These are phyloP conservation scores for Megathymus violae DNA, from an alignment of 1,140 invertebrate species.

Conservation along the genomic window DNA sequence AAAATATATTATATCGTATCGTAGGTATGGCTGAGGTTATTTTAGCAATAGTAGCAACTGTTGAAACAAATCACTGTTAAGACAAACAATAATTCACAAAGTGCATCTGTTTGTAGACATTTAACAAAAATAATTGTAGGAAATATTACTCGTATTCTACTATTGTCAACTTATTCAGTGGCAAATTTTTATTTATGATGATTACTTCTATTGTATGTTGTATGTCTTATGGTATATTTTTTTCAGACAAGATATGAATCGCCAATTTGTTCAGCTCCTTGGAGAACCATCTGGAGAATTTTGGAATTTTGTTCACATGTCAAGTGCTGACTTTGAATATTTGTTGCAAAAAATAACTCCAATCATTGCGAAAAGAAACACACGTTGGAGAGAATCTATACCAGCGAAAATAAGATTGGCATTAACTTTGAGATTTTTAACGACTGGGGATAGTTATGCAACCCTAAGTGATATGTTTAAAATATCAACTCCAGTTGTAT, in stretches of 20 bases:
- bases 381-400: slow-evolving; percentile 31
- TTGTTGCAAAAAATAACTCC: slow-evolving; percentile 32
- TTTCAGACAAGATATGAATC: slow-evolving; percentile 13
- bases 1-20: no score
- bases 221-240: no score
- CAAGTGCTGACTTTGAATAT: slow-evolving; percentile 35
- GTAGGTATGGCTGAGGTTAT: no score
- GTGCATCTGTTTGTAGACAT: no score
- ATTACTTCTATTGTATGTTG: no score
- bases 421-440: slow-evolving; percentile 43
- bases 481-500: slow-evolving; percentile 35
- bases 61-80: no score
- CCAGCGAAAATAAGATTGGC: slow-evolving; percentile 36
- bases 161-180: no score
- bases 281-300: slow-evolving; percentile 36
- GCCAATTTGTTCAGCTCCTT: slow-evolving; percentile 7
- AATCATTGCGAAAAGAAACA: slow-evolving; percentile 33
- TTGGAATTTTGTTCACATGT: slow-evolving; percentile 39
- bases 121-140: no score
- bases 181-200: no score
- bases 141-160: no score
- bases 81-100: no score
- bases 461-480: slow-evolving; percentile 37
- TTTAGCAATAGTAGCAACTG: no score
- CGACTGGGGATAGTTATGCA: slow-evolving; percentile 33